Evolutionary conservation across 2,888 invertebrate species (phyloP), one percentile per base, ranked within the genome.

Genomic region (Acronicta psi): DNA sequence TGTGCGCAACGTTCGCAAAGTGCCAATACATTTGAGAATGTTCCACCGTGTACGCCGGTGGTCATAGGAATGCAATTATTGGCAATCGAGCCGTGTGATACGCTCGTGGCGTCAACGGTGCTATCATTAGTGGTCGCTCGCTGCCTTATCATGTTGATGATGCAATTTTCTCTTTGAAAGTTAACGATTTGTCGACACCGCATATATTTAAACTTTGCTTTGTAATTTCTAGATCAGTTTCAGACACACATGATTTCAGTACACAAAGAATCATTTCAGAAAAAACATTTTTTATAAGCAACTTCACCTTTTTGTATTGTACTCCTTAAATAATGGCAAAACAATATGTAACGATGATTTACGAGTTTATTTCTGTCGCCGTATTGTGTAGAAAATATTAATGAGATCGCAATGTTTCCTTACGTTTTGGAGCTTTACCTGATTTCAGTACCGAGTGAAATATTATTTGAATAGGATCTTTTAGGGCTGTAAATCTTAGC

Each of bases 21-120:
- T 25, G n/a, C 25, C 51, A 43, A 47, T 36, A 36, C 37, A n/a
- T 18, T 43, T 43, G 42, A 14, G 42, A 51, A 36, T 36, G 51
- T 36, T 36, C 51, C 43, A 36, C 16, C 13, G 25, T 52, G 10
- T 34, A 25, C 43, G 36, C 23, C 43, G 43, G 11, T 20, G 47
- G 45, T 43, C 43, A 36, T 37, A 25, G 43, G n/a, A 52, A 52
- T 52, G 52, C 52, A 43, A 43, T 52, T 37, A 52, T 43, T 16
- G 36, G 36, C 16, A 25, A 52, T 17, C 10, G 25, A 23, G n/a
- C 37, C 52, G 17, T 23, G 25, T n/a, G 51, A 51, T 43, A 43
- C 42, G 36, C 42, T 46, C n/a, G 36, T 43, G 36, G 37, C n/a
- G 42, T n/a, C n/a, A n/a, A n/a, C n/a, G n/a, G n/a, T n/a, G 36